Evolutionary conservation across 2,888 invertebrate genomes (phyloP), one percentile per base, ranked within the genome.

Genomic region (Tiliacea aurago): DNA sequence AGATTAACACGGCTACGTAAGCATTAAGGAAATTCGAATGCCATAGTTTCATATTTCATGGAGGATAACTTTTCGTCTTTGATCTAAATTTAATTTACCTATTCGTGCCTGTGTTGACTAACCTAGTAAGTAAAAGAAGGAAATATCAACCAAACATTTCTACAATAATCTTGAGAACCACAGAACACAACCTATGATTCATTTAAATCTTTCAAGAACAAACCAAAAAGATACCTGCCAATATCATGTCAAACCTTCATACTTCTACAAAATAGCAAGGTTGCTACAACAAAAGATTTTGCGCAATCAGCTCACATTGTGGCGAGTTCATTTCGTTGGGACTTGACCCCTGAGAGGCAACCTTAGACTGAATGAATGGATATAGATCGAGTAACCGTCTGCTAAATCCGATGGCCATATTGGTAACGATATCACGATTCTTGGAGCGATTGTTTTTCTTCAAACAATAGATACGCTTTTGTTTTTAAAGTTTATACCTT

Each of bases 211-310:
- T 37, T 53, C 33, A 47, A 75, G 73, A 76, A 63, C 51, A 33
- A 55, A 49, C 33, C 45, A 73, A 76, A 79, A 76, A 33, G 5
- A 62, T 63, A 86, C 63, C 76, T 86, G 72, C 55, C 84, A 81
- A 80, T 73, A 83, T 23, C 77, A 49, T 76, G 80, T 82, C 74
- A 82, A 68, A 78, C 58, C 71, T 72, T 77, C 67, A 70, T 72
- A 77, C 37, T 49, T 69, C 37, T 53, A 71, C 41, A 76, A 86
- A 86, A 86, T 87, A 81, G 80, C 87, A 86, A 86, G 86, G 86
- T 85, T 83, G 81, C 64, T 69, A 64, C 68, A 81, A 87, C 86
- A 85, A 87, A 87, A 76, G 68, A 64, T 28, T 59, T 83, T 81
- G 51, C 84, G 78, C 79, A 86, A 86, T 87, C 55, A 77, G 55